phyloP scores from a whole-genome alignment of 2,113 vertebrate species.

The Protomyctophum bolini region DNA sequence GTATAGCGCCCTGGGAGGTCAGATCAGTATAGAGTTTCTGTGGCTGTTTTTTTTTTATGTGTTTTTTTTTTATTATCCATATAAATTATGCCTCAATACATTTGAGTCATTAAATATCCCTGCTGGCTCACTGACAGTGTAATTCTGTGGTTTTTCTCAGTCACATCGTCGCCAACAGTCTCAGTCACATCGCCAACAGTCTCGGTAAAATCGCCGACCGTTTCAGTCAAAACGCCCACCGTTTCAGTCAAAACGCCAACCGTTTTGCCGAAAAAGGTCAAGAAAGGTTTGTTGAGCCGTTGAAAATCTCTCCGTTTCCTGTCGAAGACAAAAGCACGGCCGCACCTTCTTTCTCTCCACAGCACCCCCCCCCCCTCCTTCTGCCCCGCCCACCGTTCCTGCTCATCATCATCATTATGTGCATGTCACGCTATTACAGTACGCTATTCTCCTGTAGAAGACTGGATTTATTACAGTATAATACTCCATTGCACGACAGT shows the following conservation, averaged over 20 bases:
- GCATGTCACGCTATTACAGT: conserved; percentile 43
- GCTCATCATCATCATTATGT: conserved; percentile 38
- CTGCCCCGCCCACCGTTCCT: conserved; percentile 8
- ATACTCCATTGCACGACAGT: too few species aligned
- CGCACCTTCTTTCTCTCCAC: conserved; percentile 21
- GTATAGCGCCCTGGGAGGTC: too few species aligned
- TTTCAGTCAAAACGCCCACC: not conserved
- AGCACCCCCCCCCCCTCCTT: conserved; percentile 6
- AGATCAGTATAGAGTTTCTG: too few species aligned
- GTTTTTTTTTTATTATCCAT: not conserved
- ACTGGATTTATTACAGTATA: conserved; percentile 9
- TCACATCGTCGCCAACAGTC: conserved; percentile 22
- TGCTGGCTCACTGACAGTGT: conserved; percentile 40
- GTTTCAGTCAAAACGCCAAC: too few species aligned
- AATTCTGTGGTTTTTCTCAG: conserved; percentile 62
- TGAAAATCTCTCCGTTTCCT: conserved; percentile 9
- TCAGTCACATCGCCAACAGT: not conserved
- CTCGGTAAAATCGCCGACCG: conserved; percentile 45
- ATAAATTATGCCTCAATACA: conserved; percentile 7
- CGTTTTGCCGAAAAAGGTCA: conserved; percentile 40
- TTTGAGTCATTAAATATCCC: conserved; percentile 17
- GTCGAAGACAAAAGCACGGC: conserved; percentile 16
- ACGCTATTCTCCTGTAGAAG: conserved; percentile 4
- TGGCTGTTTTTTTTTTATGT: too few species aligned
- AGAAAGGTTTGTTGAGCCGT: conserved; percentile 74